Base-by-base conservation (phyloP, 2,888 invertebrate species). In the Hylaea fasciaria region DNA sequence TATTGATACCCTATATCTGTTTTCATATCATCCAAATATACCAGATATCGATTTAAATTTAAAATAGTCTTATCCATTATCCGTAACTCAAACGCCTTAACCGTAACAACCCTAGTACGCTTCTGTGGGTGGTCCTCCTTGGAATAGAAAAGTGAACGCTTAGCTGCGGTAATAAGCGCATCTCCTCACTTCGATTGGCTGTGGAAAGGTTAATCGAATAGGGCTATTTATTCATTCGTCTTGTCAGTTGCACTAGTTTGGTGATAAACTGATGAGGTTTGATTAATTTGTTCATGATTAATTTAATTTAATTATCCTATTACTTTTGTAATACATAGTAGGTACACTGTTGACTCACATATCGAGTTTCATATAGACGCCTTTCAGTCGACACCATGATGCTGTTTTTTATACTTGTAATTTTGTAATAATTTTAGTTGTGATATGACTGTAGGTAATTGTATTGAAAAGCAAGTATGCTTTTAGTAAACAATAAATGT, bases 71-170 rank as follows among this genome's bases (percentile, higher is more conserved):
- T 32, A 32, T 8, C 32, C 32, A 10, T 32, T n/a, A 32, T 1
- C 32, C 32, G 32, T 32, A 32, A 32, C 32, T 10, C 5, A 32
- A 32, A 32, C 32, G 3, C 32, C 32, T 1, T 32, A 32, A 9
- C 10, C 9, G 9, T 32, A 32, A 9, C 32, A 32, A 32, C 7
- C 32, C 32, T 32, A 32, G 46, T 43, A 35, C 37, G 35, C 35
- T 56, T 46, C 73, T 66, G 78, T 82, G 86, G 85, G 86, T 86
- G 84, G 85, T 85, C 90, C 73, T 28, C 32, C 83, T 81, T 76
- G 78, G 86, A 89, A 91, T 91, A 89, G 88, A 82, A 77, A 76
- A 80, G 73, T 56, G 72, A 77, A 71, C 75, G 71, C 73, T 78
- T 79, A 60, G 50, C 76, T 75, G 74, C 71, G 70, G 75, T 80